Evolutionary conservation across 2,113 vertebrate species (phyloP), one percentile per base, ranked within the genome.

Genomic region (Protobothrops mucrosquamatus): DNA sequence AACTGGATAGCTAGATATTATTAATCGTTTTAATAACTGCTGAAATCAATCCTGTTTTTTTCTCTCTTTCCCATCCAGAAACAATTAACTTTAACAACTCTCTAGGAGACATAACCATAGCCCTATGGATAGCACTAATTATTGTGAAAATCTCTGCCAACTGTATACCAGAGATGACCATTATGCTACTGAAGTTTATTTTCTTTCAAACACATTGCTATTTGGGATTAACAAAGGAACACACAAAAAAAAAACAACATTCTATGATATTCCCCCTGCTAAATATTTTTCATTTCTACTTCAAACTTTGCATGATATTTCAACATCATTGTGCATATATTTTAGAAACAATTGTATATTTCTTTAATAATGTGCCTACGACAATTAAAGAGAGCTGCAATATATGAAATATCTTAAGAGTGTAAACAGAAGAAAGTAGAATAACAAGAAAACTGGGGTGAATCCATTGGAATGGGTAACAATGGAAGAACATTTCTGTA

Each of bases 61-160:
- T 4, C 2, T 69, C 34, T 43, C 74, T 81, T 81, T 43, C 18
- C 22, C 46, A 46, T 90, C 46, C 57, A 90, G 57, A 64, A 90
- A 64, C 34, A 64, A 90, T 90, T 29, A 90, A 90, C 57, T 90
- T 90, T 64, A 61, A 90, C 89, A 64, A 64, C 26, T 64, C 89
- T 64, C 57, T 18, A 90, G 26, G 57, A 64, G n/a, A 48, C 43
- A 48, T 12, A 24, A 48, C 23, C 46, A 89, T 64, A 64, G 57
- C 43, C 24, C 57, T 3, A 48, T 64, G 26, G 89, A 57, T 26
- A 29, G 29, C 18, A 29, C 57, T 48, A 51, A 46, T 61, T 48
- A 39, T 43, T 59, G 43, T 89, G 57, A 89, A 64, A 61, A 90
- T 90, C 18, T 48, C 55, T 15, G 15, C 26, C 34, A 48, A n/a